Evolutionary conservation across 2,113 vertebrate genomes (phyloP).

Genomic region (Cyrtonyx montezumae): DNA sequence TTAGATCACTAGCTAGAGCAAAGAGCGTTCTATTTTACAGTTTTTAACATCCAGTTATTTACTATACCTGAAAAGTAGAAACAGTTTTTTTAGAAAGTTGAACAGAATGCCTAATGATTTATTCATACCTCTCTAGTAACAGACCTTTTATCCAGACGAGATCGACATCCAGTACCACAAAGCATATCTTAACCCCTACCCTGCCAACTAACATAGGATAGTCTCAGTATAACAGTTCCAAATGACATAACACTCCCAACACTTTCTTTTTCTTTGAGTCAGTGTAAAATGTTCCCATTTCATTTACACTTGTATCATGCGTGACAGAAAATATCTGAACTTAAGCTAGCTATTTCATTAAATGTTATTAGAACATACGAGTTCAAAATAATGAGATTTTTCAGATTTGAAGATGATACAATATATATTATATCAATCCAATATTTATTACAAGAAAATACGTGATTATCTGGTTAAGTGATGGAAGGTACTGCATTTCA

Average conservation of each 20-base stretch:
- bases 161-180: not conserved
- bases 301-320: not conserved
- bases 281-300: conserved; percentile 1
- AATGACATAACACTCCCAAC: not conserved
- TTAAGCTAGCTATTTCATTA: not conserved
- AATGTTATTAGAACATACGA: not conserved
- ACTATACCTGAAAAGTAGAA: not conserved
- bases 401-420: not conserved
- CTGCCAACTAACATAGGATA: not conserved
- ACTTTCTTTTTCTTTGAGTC: not conserved
- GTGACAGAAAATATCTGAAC: not conserved
- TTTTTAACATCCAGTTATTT: not conserved
- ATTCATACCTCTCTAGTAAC: not conserved
- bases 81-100: not conserved
- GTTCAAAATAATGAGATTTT: not conserved
- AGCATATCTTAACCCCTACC: not conserved
- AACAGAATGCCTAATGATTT: not conserved
- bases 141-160: not conserved
- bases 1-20: conserved; percentile 23
- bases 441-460: not conserved
- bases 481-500: not conserved
- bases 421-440: not conserved
- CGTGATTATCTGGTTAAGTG: not conserved
- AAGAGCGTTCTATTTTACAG: not conserved
- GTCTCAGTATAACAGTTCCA: not conserved